Conservation (phyloP, 2,113 vertebrate genomes). For the Peromyscus californicus region DNA sequence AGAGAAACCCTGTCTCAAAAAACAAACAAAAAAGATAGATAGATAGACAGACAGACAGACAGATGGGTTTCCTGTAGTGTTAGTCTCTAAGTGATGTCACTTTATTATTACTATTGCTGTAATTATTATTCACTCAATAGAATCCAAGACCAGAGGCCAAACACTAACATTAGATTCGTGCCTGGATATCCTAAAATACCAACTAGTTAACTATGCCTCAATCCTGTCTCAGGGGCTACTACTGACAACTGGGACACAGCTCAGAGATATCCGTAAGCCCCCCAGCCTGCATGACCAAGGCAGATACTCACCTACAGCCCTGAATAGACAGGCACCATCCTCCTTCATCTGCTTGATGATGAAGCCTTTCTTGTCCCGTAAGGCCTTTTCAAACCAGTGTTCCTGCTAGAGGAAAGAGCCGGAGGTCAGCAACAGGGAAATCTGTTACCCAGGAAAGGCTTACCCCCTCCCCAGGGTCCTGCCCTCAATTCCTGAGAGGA, state of each 20-base stretch:
- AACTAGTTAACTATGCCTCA: slow-evolving; percentile 35
- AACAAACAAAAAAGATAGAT: not conserved
- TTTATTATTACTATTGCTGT: not conserved
- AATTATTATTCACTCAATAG: not conserved
- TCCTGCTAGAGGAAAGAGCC: slow-evolving; percentile 91
- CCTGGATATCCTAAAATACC: slow-evolving; percentile 40
- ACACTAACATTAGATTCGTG: slow-evolving; percentile 13
- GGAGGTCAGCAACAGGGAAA: slow-evolving; percentile 56
- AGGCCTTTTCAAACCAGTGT: slow-evolving; percentile 96
- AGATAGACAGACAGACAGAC: not conserved
- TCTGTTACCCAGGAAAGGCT: slow-evolving; percentile 16
- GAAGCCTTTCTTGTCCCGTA: slow-evolving; percentile 96
- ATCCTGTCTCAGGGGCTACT: slow-evolving; percentile 4
- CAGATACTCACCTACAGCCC: slow-evolving; percentile 93
- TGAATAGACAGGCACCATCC: slow-evolving; percentile 96
- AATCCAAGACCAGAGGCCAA: not conserved
- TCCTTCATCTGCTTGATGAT: slow-evolving; percentile 99
- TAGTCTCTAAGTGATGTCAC: not conserved
- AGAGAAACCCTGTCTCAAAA: not conserved
- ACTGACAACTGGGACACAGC: slow-evolving; percentile 38
- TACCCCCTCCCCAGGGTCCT: slow-evolving; percentile 22
- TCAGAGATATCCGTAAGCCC: slow-evolving; percentile 46
- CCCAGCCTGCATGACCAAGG: slow-evolving; percentile 40
- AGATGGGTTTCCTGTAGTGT: not conserved
- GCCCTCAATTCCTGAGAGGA: not conserved